These are phyloP conservation scores for Otis tarda DNA, from an alignment of 2,113 vertebrate genomes.

Conservation along the genomic window DNA sequence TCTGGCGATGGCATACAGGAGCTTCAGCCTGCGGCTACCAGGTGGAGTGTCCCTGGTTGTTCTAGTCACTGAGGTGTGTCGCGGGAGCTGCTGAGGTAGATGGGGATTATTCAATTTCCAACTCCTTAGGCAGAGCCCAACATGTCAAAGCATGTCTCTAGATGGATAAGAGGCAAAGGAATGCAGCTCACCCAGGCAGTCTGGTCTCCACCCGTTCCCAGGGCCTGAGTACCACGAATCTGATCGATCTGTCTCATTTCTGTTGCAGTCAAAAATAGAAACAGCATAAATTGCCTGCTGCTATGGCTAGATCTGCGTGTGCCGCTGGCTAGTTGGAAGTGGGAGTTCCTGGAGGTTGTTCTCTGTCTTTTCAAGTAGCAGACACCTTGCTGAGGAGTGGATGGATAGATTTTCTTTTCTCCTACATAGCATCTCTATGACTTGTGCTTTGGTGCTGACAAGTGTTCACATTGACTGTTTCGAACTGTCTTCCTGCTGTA, in stretches of 20 bases:
- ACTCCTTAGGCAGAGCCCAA: background rate
- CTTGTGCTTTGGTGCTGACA: background rate
- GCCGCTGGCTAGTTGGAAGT: background rate
- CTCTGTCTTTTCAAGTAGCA: background rate
- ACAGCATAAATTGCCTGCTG: background rate
- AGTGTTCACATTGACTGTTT: background rate
- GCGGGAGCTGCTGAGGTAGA: background rate
- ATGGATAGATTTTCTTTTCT: background rate
- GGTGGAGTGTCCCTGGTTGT: background rate
- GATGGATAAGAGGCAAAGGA: background rate
- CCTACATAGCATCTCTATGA: background rate
- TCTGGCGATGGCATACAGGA: rapidly evolving
- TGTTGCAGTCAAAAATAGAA: background rate
- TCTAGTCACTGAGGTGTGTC: background rate
- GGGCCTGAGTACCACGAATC: background rate
- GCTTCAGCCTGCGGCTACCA: background rate
- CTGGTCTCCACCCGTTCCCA: background rate
- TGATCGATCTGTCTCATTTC: background rate
- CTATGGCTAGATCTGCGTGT: background rate
- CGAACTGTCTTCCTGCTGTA: background rate
- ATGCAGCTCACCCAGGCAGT: background rate
- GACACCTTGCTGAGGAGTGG: background rate
- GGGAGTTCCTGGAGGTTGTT: background rate
- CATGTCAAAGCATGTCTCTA: background rate
- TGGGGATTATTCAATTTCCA: background rate